These are phyloP conservation scores for Chrysolina haemoptera DNA, from an alignment of 2,888 invertebrate species.

Conservation along the genomic window DNA sequence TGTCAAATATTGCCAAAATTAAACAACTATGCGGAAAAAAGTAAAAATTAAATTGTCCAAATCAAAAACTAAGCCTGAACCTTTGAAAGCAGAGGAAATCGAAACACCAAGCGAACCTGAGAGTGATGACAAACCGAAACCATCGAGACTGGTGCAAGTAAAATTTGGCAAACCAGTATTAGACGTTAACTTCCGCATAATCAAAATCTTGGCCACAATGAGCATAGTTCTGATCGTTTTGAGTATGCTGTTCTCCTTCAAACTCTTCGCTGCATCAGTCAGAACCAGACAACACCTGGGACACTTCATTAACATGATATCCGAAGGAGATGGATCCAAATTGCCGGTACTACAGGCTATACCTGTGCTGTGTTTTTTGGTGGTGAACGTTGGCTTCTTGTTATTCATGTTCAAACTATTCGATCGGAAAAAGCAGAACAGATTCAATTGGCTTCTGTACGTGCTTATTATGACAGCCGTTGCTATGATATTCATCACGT, in stretches of 20 bases:
- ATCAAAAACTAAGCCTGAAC: background rate
- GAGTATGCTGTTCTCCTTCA: conserved; percentile 56
- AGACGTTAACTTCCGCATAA: conserved; percentile 55
- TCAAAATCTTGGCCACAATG: conserved; percentile 57
- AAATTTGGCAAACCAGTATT: conserved; percentile 60
- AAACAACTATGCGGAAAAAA: conserved; percentile 8
- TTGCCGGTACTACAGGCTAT: conserved; percentile 57
- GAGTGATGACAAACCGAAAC: background rate
- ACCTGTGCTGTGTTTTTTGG: conserved; percentile 58
- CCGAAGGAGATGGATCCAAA: conserved; percentile 62
- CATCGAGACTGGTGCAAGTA: conserved; percentile 41
- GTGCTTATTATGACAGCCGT: conserved; percentile 51
- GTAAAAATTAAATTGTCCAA: background rate
- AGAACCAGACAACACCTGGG: conserved; percentile 61
- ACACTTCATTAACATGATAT: conserved; percentile 65
- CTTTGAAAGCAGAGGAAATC: background rate
- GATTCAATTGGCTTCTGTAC: conserved; percentile 58
- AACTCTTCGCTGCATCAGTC: conserved; percentile 58
- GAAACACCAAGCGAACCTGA: conserved; percentile 1
- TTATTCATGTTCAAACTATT: conserved; percentile 58
- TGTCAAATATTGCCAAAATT: background rate
- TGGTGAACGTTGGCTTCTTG: conserved; percentile 55
- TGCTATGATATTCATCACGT: conserved; percentile 50
- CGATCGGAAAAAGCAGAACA: conserved; percentile 49
- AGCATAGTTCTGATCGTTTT: conserved; percentile 49